These are phyloP conservation scores for Platorchestia sp. DNA, from an alignment of 1,140 invertebrate genomes.

Conservation along the genomic window DNA sequence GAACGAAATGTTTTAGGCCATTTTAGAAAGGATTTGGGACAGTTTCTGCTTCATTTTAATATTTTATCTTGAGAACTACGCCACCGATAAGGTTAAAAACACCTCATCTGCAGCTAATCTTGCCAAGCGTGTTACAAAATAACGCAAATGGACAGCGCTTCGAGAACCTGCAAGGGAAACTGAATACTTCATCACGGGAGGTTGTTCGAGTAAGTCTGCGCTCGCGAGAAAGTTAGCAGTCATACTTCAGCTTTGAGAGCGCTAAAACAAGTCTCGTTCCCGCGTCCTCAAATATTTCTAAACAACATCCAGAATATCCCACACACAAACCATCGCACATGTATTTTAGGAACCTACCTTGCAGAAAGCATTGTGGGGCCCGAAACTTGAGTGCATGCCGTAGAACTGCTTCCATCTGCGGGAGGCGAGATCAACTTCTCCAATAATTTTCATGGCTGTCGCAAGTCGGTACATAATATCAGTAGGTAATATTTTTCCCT, in stretches of 20 bases:
- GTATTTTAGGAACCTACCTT: neutral
- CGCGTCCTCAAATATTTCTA: neutral
- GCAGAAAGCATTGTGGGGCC: neutral
- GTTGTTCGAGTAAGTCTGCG: neutral
- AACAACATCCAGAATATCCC: neutral
- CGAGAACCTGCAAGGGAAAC: neutral
- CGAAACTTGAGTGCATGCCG: neutral
- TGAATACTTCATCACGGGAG: neutral
- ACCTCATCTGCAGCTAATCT: too few species aligned
- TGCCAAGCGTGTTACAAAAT: too few species aligned
- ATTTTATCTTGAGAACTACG: too few species aligned
- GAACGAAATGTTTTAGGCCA: too few species aligned
- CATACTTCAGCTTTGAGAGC: neutral
- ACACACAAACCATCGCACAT: neutral
- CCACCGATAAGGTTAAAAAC: too few species aligned
- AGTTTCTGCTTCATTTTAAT: too few species aligned
- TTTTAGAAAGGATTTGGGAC: too few species aligned
- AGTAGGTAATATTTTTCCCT: too few species aligned
- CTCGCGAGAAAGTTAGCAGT: neutral
- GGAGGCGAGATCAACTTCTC: too few species aligned
- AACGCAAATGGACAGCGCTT: too few species aligned
- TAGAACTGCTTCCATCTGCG: slow-evolving; percentile 45
- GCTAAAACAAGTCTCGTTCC: neutral
- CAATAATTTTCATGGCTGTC: too few species aligned
- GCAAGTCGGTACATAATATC: too few species aligned